Evolutionary conservation across 2,888 invertebrate species (phyloP).

Genomic region (Drosophila leonis): DNA sequence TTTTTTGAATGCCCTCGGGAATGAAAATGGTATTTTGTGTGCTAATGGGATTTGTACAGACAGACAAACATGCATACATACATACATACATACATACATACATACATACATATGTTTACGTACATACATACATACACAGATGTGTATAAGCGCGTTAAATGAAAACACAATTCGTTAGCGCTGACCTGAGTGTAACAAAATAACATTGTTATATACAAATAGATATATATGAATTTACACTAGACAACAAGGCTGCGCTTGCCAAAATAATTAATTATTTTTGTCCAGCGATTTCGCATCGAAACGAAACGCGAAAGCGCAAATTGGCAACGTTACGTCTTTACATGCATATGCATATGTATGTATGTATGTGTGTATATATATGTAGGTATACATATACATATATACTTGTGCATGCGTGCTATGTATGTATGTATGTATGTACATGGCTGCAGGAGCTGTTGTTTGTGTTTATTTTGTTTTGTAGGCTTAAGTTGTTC

Average conservation of each 20-base stretch:
- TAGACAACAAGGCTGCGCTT: constrained; percentile 7
- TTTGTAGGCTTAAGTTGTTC: constrained; percentile 42
- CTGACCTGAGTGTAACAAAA: neutral
- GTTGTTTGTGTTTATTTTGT: constrained; percentile 28
- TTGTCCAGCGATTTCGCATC: neutral
- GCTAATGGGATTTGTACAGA: constrained; percentile 42
- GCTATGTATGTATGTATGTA: neutral
- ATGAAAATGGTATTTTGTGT: constrained; percentile 32
- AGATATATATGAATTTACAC: constrained; percentile 1
- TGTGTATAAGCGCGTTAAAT: neutral
- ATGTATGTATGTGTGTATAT: neutral
- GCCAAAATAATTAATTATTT: neutral
- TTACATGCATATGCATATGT: constrained; percentile 10
- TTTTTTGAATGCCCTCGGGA: constrained; percentile 43
- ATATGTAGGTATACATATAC: neutral
- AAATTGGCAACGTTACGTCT: constrained; percentile 29
- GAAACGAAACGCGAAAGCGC: constrained; percentile 25
- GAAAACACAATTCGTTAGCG: neutral
- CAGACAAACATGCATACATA: neutral
- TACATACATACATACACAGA: neutral
- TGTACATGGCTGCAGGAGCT: neutral
- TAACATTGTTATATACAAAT: too few species aligned
- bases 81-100: constrained; percentile 1
- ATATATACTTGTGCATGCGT: neutral
- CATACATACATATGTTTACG: neutral